Base-by-base conservation (phyloP, 2,888 invertebrate genomes). In the Dynastes maya region DNA sequence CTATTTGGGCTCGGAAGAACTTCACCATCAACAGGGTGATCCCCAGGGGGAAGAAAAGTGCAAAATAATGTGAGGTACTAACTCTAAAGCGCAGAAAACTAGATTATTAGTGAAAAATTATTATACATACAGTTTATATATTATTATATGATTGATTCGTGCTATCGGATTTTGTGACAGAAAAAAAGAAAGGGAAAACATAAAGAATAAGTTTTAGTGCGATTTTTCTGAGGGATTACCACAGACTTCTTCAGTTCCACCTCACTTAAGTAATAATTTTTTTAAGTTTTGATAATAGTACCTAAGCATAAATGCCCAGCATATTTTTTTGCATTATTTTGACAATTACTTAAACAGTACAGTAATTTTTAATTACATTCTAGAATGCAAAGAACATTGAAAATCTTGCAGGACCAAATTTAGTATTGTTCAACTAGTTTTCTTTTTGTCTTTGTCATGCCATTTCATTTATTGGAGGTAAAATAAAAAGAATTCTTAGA, bases 31-130 rank as follows among this genome's bases (percentile, higher is more conserved):
- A 78, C 89, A 90, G 84, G 91, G 89, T 1, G 89, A 89, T 79
- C 89, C 89, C 0, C 88, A 88, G 82, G 90, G 90, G 61, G 91
- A 91, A 81, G 92, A 92, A 80, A 90, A 91, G 82, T 92, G 92
- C 88, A 86, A 89, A 82, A 86, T 92, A 81, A 92, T 92, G 92
- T 92, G 87, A 90, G 64, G 68, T 68, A 51, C 40, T 68, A 51
- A 6, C 16, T 68, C 13, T 68, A 49, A 51, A 27, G 51, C 22
- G 32, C 22, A 45, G n/a, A 5, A 51, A 29, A 51, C 51, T 51
- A 51, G 29, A 49, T 51, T 53, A 51, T 68, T 49, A 29, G 27
- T 49, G 27, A 27, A 45, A 22, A 68, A 68, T 68, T 68, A 68
- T 53, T 68, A 68, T 68, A 51, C 27, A 68, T 68, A 68, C 49